These are phyloP conservation scores for Notolabrus celidotus DNA, from an alignment of 2,797 vertebrate genomes.

Conservation along the genomic window DNA sequence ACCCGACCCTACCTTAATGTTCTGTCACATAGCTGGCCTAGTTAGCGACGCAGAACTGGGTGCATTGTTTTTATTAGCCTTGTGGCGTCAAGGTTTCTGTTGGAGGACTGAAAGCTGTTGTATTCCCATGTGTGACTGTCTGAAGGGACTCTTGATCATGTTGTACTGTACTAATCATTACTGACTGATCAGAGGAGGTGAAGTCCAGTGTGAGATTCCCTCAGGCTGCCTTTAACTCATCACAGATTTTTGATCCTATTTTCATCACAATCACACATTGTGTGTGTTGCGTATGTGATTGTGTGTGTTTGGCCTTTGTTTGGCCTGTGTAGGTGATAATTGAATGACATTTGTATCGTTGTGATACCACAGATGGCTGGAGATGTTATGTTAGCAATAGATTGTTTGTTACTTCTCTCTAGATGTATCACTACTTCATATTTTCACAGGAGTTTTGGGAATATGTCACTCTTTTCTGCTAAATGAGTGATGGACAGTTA, in stretches of 20 bases:
- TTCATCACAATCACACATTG: neutral
- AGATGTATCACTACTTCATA: too few species aligned
- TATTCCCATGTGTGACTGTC: slow-evolving; percentile 16
- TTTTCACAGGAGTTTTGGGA: too few species aligned
- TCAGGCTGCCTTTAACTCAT: neutral
- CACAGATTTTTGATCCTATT: neutral
- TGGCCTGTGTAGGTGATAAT: slow-evolving; percentile 14
- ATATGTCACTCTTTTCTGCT: too few species aligned
- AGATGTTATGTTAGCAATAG: neutral
- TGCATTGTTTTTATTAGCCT: too few species aligned
- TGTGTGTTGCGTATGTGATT: neutral
- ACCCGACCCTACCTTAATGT: too few species aligned
- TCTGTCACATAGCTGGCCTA: too few species aligned
- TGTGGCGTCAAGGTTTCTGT: slow-evolving; percentile 18
- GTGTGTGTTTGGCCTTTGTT: slow-evolving; percentile 16
- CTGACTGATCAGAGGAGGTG: slow-evolving; percentile 21
- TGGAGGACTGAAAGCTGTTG: too few species aligned
- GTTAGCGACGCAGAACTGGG: too few species aligned
- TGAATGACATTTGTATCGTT: slow-evolving; percentile 15
- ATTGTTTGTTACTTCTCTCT: neutral
- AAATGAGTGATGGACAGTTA: too few species aligned
- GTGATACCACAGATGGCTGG: neutral
- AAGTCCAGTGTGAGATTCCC: neutral
- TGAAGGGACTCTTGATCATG: slow-evolving; percentile 7
- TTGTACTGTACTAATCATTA: too few species aligned